Base-by-base conservation (phyloP, 2,888 invertebrate genomes). In the Epirrita christyi region DNA sequence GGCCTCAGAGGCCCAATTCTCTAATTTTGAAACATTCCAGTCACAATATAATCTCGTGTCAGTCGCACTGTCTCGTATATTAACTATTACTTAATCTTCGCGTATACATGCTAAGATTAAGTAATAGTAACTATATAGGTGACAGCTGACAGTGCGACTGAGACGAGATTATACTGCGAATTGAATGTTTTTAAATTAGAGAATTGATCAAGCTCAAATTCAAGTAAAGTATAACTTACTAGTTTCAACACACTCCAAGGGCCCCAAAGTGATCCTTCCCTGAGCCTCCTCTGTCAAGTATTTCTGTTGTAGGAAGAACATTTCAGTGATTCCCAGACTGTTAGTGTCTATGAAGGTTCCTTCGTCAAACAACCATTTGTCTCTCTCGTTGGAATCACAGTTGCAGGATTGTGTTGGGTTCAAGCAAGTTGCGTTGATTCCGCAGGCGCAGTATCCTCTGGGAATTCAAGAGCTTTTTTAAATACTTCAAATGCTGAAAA, bases 221-320 rank as follows among this genome's bases (percentile, higher is more conserved):
- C n/a, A n/a, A n/a, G n/a, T n/a, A n/a, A 3, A 21, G 21, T 2
- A 21, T 21, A 9, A 40, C 95, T 93, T 90, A 98, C 98, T 97
- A 56, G 98, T 98, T 93, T 98, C 98, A 52, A 98, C 97, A 87
- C 98, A 98, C 85, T 97, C 97, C 68, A 98, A 88, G 0, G 98
- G 97, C 2, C 98, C 98, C 49, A 98, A 87, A 0, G 98, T 98
- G 45, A 98, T 96, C 68, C 97, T 93, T 0, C 97, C 97, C 69
- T 96, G 95, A 1, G 97, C 96, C 78, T 97, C 96, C 66, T 95
- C 95, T 49, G 96, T 95, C 63, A 97, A 86, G 78, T 96, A 95
- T 69, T 95, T 95, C 76, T 97, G 97, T 75, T 98, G 97, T 46
- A 97, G 88, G 78, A 98, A 97, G 67, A 96, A 96, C 96, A 98